Evolutionary conservation across 2,888 invertebrate species (phyloP).

Genomic region (Lepeophtheirus nordmannii): DNA sequence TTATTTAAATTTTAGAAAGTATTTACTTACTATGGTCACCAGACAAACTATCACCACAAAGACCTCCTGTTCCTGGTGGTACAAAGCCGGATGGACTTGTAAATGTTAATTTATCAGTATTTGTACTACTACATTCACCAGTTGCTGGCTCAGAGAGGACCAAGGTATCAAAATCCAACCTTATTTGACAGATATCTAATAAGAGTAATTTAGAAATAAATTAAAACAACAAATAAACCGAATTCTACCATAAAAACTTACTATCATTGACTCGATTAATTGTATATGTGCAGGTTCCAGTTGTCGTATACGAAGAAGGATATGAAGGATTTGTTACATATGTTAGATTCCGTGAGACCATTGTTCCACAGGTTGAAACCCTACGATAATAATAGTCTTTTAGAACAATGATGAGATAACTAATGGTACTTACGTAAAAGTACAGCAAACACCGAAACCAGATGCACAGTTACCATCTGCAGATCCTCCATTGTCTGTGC

Average conservation of each 20-base stretch:
- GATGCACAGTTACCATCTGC: background rate
- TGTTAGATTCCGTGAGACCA: background rate
- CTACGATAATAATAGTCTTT: background rate
- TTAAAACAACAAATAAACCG: background rate
- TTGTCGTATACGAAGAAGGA: background rate
- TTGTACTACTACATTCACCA: background rate
- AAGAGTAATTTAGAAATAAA: background rate
- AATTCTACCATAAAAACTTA: background rate
- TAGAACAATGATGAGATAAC: background rate
- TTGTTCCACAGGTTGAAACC: constrained; percentile 1
- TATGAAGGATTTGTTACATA: background rate
- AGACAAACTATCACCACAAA: background rate
- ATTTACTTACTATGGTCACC: background rate
- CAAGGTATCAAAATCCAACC: background rate
- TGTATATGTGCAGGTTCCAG: background rate
- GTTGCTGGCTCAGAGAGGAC: background rate
- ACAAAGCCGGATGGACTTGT: background rate
- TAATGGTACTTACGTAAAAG: background rate
- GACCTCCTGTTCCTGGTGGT: background rate
- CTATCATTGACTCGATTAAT: background rate
- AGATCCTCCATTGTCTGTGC: background rate
- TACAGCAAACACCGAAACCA: background rate
- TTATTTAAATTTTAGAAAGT: background rate
- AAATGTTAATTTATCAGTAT: background rate
- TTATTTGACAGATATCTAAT: background rate